Evolutionary conservation across 2,888 invertebrate genomes (phyloP).

Genomic region (Biston stratarius): DNA sequence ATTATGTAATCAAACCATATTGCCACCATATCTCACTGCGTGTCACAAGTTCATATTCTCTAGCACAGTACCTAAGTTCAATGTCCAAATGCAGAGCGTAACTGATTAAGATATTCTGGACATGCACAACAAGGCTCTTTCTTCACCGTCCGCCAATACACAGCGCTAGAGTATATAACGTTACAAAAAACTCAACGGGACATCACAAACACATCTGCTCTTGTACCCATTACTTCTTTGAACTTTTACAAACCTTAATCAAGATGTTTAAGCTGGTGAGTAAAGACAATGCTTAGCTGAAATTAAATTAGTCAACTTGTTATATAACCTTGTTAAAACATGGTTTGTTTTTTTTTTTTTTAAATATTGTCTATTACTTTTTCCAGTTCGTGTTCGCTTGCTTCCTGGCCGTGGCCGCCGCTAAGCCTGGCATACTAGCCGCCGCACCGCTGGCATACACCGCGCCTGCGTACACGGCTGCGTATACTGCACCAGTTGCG

Average conservation of each 20-base stretch:
- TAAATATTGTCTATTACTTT: constrained; percentile 26
- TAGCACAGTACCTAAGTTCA: constrained; percentile 4
- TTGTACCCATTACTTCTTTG: constrained; percentile 34
- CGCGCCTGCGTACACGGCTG: constrained; percentile 56
- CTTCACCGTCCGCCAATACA: constrained; percentile 53
- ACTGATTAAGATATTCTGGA: constrained; percentile 55
- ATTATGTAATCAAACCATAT: no score
- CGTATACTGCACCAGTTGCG: constrained; percentile 55
- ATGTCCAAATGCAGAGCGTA: constrained; percentile 29
- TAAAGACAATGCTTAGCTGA: constrained; percentile 29
- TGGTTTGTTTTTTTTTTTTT: no score
- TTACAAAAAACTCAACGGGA: constrained; percentile 29
- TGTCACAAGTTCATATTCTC: constrained; percentile 3
- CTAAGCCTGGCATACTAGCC: constrained; percentile 60
- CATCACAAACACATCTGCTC: constrained; percentile 42
- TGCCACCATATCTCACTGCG: not conserved
- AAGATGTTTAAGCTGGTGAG: constrained; percentile 82
- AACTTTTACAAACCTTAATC: constrained; percentile 40
- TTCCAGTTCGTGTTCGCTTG: constrained; percentile 70
- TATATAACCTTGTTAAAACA: no score
- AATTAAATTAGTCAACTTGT: no score
- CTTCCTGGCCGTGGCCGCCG: constrained; percentile 68
- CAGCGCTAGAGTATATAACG: constrained; percentile 65
- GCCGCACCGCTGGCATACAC: constrained; percentile 47
- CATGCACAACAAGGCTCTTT: constrained; percentile 59